A percentile compares a stretch with the other conserved stretches of the same genome.
Conservation (phyloP, 1,140 invertebrate species). For the Philotrypesis tridentata region DNA sequence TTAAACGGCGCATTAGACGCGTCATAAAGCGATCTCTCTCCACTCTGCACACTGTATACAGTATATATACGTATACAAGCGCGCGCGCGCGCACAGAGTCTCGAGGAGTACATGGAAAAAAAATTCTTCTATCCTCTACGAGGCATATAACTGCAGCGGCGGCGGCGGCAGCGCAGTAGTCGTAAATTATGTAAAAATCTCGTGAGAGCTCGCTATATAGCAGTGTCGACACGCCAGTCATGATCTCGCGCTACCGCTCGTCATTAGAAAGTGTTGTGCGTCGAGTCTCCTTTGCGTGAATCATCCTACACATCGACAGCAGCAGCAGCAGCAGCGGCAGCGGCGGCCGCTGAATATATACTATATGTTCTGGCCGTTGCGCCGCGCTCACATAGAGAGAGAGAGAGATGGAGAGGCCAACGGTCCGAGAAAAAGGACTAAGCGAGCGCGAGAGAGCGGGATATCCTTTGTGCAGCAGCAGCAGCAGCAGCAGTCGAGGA, state of each 20-base stretch:
- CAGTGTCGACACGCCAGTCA: not conserved
- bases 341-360: not conserved
- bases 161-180: not conserved
- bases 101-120: not conserved
- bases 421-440: constrained; percentile 7
- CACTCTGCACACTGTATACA: no score
- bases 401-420: not conserved
- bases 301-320: not conserved
- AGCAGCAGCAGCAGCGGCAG: not conserved
- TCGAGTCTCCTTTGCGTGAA: not conserved
- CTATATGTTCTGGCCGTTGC: not conserved
- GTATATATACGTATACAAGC: no score
- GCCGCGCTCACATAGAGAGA: no score
- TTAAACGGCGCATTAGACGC: not conserved
- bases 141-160: not conserved
- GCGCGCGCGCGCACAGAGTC: no score
- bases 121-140: not conserved
- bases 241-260: not conserved
- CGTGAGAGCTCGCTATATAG: no score
- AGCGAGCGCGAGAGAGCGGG: no score
- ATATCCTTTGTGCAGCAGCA: constrained; percentile 11
- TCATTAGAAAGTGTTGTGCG: constrained; percentile 35
- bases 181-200: constrained; percentile 25
- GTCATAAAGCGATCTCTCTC: not conserved
- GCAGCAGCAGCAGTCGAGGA: no score